Percentiles rank a stretch among this genome's conserved stretches.
These are phyloP conservation scores for Tipula helvola DNA, from an alignment of 2,888 invertebrate species.

Conservation along the genomic window DNA sequence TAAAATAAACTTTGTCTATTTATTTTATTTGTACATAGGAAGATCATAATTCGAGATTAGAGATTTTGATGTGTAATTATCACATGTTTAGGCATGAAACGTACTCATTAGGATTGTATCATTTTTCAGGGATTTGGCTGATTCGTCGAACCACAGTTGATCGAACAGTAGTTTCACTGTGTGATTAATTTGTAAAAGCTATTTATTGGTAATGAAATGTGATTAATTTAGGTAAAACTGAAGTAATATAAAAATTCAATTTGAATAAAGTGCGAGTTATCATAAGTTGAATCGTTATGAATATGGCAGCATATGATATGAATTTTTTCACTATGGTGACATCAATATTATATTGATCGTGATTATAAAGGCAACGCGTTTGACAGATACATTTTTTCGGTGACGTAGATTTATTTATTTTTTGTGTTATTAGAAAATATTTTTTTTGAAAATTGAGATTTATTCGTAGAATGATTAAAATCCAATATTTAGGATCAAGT, in stretches of 20 bases:
- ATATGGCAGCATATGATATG: too few relatives aligned
- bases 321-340: background rate
- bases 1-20: background rate
- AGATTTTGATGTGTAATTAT: background rate
- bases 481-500: background rate
- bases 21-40: background rate
- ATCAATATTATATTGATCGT: background rate
- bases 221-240: too few relatives aligned
- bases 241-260: too few relatives aligned
- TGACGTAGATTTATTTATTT: background rate
- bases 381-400: background rate
- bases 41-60: too few relatives aligned
- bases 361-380: background rate
- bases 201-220: too few relatives aligned
- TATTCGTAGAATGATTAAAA: background rate
- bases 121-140: too few relatives aligned
- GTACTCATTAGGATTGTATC: too few relatives aligned
- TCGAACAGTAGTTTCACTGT: too few relatives aligned
- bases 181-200: too few relatives aligned
- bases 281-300: too few relatives aligned
- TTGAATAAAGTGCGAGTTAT: too few relatives aligned
- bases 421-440: background rate
- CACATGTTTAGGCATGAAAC: background rate
- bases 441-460: background rate
- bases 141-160: too few relatives aligned